These are phyloP conservation scores for Dissostichus mawsoni DNA, from an alignment of 2,113 vertebrate species.

Conservation along the genomic window DNA sequence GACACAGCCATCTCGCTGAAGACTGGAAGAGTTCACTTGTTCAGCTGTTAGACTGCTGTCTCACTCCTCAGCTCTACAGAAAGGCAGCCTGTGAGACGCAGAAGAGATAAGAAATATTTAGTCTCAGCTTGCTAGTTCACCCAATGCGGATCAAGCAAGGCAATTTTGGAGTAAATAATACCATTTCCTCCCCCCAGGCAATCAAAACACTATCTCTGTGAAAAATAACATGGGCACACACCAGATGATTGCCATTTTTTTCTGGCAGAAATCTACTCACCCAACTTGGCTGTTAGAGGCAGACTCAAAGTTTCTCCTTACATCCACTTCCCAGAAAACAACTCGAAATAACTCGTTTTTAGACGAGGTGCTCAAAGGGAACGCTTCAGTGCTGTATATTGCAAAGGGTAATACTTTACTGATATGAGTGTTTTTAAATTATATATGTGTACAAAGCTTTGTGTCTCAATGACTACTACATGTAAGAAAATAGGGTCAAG, in stretches of 20 bases:
- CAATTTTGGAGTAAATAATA: constrained; percentile 77
- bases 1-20: constrained; percentile 56
- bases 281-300: constrained; percentile 47
- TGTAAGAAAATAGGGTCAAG: not conserved
- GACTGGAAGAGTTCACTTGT: constrained; percentile 40
- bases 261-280: constrained; percentile 50
- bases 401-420: not conserved
- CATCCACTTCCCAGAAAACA: constrained; percentile 57
- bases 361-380: constrained; percentile 1
- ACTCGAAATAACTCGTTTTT: constrained; percentile 17
- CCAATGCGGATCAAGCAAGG: constrained; percentile 63
- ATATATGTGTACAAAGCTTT: not conserved
- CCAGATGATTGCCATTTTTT: constrained; percentile 72
- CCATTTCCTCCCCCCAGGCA: constrained; percentile 75
- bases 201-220: constrained; percentile 82
- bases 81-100: constrained; percentile 27
- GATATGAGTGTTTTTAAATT: not conserved
- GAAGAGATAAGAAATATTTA: constrained; percentile 57
- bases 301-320: constrained; percentile 44
- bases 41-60: constrained; percentile 37
- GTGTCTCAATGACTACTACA: not conserved
- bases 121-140: constrained; percentile 61
- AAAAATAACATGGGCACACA: constrained; percentile 73
- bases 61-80: constrained; percentile 37
- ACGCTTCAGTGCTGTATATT: not conserved